Evolutionary conservation across 2,113 vertebrate genomes (phyloP), one percentile per base, ranked within the genome.

Genomic region (Asarcornis scutulata): DNA sequence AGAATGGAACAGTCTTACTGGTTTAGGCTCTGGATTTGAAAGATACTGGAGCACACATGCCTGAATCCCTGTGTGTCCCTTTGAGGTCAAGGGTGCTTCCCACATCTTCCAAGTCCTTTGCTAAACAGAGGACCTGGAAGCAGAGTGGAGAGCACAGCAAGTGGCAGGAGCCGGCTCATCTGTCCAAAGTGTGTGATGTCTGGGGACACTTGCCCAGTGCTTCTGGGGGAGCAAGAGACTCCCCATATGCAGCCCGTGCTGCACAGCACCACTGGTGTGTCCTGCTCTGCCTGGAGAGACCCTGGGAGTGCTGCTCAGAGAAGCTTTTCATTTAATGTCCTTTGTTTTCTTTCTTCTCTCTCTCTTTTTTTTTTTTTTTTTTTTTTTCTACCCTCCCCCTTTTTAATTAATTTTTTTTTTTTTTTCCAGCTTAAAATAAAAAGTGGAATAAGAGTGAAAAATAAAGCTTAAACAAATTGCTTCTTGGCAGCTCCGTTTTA

Each of bases 301-400:
- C 1, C 0, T 46, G 38, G 4, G 50, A 48, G 17, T 0, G 0
- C 10, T 52, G 44, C 29, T 42, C 2, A 0, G 29, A 67, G 12
- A 64, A 64, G 12, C 9, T 73, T 76, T 69, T 58, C 1, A 40
- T 56, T 82, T 60, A 0, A 42, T 68, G 85, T 75, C 16, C 9
- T 78, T 82, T 56, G 22, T 64, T 75, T 82, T 76, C 74, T 75
- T 81, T 3, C 27, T 67, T 68, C 38, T 16, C 64, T 46, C 7
- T 50, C 13, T 13, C 12, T 25, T 50, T 23, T 12, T 23, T 34
- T 34, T 13, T 13, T 11, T n/a, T 58, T 11, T n/a, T 58, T 32
- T 11, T 23, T 6, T 72, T 75, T 81, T 4, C 36, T 36, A 36
- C 36, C 36, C 36, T 36, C 36, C 36, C 8, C 36, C 4, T 48